Evolutionary conservation across 2,797 vertebrate species (phyloP).

Genomic region (Falco naumanni): DNA sequence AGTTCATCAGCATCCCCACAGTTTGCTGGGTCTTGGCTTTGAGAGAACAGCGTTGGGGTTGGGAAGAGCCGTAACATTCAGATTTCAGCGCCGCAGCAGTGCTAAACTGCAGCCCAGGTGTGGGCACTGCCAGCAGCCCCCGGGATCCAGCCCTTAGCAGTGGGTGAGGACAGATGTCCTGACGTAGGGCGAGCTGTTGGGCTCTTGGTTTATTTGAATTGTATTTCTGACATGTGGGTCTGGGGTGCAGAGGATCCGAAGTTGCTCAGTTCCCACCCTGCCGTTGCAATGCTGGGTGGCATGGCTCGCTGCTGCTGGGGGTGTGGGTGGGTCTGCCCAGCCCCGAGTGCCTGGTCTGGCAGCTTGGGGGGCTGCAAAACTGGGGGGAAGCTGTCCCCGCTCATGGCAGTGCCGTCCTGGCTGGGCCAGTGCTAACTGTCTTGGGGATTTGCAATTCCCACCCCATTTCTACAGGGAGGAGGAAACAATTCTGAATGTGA

Average conservation of each 20-base stretch:
- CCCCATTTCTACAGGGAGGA: not conserved
- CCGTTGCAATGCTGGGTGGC: not conserved
- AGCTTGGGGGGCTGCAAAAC: not conserved
- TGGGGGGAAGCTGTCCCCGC: not conserved
- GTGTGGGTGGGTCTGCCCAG: rapidly evolving
- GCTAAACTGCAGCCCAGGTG: not conserved
- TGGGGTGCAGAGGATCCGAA: not conserved
- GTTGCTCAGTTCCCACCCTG: not conserved
- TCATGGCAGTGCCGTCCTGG: not conserved
- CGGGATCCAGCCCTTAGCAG: not conserved
- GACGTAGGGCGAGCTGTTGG: rapidly evolving
- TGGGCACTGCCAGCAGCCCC: not conserved
- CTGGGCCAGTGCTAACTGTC: not conserved
- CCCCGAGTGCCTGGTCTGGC: not conserved
- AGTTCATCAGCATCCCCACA: not conserved
- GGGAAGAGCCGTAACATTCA: not conserved
- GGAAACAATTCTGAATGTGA: not conserved
- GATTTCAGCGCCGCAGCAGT: not conserved
- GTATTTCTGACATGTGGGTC: not conserved
- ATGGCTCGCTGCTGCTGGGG: rapidly evolving
- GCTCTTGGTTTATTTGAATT: not conserved
- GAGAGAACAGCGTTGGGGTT: not conserved
- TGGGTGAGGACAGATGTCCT: not conserved
- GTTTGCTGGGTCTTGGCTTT: not conserved
- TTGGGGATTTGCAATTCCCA: not conserved